Evolutionary conservation across 92 coral and sea anemone genomes (phyloP).

Genomic region (Palythoa grandiflora): DNA sequence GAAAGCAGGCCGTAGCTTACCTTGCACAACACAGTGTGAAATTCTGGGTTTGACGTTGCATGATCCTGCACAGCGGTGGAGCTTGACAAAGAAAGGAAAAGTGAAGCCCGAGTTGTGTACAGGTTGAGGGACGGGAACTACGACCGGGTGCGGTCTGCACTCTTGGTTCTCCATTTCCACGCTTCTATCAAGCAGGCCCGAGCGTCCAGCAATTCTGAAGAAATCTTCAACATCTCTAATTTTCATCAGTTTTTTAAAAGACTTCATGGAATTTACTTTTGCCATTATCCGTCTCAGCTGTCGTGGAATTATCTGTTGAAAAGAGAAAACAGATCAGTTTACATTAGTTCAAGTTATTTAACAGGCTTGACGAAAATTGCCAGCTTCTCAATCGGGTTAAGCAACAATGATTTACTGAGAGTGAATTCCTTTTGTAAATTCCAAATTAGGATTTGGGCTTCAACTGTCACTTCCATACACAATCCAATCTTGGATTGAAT

Average conservation of each 20-base stretch:
- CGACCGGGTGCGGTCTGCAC: constrained; percentile 70
- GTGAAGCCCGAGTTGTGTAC: constrained; percentile 55
- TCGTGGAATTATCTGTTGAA: constrained; percentile 59
- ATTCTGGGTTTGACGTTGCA: constrained; percentile 67
- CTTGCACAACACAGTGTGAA: constrained; percentile 69
- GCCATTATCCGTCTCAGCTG: constrained; percentile 68
- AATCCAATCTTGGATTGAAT: no score
- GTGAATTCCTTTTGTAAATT: no score
- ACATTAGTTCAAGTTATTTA: no score
- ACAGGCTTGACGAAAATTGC: no score
- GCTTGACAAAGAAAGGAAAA: constrained; percentile 73
- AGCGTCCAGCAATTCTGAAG: neutral
- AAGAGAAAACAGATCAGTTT: neutral
- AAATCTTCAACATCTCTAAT: constrained; percentile 39
- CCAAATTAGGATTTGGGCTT: no score
- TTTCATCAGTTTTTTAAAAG: constrained; percentile 66
- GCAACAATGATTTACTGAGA: no score
- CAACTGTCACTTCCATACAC: no score
- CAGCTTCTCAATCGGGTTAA: no score
- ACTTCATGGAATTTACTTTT: constrained; percentile 62
- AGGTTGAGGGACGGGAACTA: constrained; percentile 81
- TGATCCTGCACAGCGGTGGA: constrained; percentile 82
- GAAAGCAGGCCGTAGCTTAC: constrained; percentile 57
- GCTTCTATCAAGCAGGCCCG: neutral
- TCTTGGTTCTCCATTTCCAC: constrained; percentile 63